Conservation (phyloP, 2,113 vertebrate genomes). For the Agapornis roseicollis region DNA sequence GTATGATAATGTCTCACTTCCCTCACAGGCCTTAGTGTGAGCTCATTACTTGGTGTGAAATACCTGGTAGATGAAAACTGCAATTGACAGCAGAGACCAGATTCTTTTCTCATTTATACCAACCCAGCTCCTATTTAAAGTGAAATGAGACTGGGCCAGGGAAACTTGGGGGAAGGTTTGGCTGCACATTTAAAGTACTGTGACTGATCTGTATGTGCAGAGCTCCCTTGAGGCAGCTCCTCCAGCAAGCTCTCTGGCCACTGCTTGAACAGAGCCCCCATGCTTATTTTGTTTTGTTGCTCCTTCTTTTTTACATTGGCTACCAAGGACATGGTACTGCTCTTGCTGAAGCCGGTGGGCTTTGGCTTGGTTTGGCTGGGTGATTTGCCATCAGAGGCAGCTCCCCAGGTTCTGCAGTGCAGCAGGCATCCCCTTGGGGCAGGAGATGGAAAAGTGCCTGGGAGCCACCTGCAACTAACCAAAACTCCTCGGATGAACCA, state of each 20-base stretch:
- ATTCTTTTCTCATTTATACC: neutral
- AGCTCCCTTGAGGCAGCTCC: neutral
- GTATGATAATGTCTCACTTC: neutral
- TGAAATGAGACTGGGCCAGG: neutral
- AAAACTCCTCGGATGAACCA: neutral
- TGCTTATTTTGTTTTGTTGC: neutral
- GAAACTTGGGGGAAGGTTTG: neutral
- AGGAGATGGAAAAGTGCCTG: neutral
- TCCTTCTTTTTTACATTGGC: neutral
- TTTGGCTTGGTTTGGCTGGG: neutral
- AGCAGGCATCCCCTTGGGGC: neutral
- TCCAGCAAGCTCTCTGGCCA: neutral
- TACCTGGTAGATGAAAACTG: neutral
- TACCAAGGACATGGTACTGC: neutral
- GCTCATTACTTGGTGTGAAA: neutral
- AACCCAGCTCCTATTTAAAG: neutral
- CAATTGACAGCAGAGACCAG: neutral
- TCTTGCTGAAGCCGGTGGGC: neutral
- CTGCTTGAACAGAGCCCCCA: neutral
- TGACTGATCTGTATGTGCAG: neutral
- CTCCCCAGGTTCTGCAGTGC: accelerated
- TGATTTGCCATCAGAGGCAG: neutral
- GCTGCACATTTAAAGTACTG: neutral
- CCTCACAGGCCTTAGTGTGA: neutral
- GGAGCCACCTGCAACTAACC: neutral